Evolutionary conservation across 2,888 invertebrate genomes (phyloP).

Genomic region (Chironomus tentans): DNA sequence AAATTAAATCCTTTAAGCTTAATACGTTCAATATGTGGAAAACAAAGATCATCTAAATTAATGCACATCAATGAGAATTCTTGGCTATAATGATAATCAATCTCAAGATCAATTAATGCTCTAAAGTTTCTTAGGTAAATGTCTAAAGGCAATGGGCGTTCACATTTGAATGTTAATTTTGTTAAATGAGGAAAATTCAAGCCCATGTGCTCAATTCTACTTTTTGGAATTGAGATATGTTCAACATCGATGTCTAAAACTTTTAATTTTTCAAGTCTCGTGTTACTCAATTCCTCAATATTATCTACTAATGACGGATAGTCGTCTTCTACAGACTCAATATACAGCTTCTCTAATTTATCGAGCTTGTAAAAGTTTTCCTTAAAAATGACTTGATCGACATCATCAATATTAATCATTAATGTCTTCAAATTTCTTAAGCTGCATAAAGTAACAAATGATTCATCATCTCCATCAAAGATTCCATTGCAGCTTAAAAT

Average conservation of each 20-base stretch:
- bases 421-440: not conserved
- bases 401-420: not conserved
- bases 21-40: not conserved
- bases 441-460: not conserved
- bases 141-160: not conserved
- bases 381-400: not conserved
- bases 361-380: not conserved
- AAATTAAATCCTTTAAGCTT: not conserved
- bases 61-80: not conserved
- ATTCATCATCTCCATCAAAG: slow-evolving; percentile 2
- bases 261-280: not conserved
- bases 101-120: not conserved
- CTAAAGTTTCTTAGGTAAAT: not conserved
- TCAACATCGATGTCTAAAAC: not conserved
- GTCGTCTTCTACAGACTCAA: not conserved
- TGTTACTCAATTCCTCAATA: not conserved
- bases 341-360: not conserved
- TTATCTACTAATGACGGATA: not conserved
- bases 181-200: not conserved
- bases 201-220: not conserved
- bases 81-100: slow-evolving; percentile 1
- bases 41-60: not conserved
- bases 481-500: not conserved
- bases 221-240: not conserved
- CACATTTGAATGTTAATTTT: not conserved